phyloP scores from a whole-genome alignment of 2,113 vertebrate genomes.

The Microcebus tavaratra region DNA sequence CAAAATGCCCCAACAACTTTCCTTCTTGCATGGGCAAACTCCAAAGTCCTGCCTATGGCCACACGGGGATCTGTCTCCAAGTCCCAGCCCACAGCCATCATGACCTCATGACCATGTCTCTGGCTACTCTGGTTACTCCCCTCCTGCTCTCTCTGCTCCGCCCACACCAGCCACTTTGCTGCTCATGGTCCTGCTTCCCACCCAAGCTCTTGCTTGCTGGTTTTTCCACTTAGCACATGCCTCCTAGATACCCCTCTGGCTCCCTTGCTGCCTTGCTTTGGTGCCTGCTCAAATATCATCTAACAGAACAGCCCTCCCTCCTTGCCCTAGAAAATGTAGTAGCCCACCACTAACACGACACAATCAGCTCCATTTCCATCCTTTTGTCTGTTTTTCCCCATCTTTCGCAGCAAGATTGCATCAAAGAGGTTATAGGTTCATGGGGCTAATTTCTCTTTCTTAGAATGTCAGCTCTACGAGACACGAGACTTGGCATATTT shows the following conservation, averaged over 20 bases:
- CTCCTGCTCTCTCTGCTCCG: too few relatives aligned
- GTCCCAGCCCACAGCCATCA: rapidly evolving
- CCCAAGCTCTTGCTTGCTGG: too few relatives aligned
- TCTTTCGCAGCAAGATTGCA: not conserved
- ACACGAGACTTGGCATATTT: not conserved
- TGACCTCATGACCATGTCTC: not conserved
- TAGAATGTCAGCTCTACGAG: not conserved
- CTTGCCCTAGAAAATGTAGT: rapidly evolving
- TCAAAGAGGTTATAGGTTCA: rapidly evolving
- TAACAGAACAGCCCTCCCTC: too few relatives aligned
- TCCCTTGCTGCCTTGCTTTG: not conserved
- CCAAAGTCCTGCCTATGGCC: not conserved
- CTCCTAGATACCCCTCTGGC: rapidly evolving
- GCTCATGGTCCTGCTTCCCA: too few relatives aligned
- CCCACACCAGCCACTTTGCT: not conserved
- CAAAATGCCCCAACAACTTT: not conserved
- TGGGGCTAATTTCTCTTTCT: not conserved
- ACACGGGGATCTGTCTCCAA: rapidly evolving
- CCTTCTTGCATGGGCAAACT: not conserved
- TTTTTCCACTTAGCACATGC: too few relatives aligned
- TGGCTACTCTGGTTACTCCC: too few relatives aligned
- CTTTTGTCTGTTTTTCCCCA: rapidly evolving
- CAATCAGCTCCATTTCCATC: not conserved
- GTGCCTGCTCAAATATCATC: not conserved
- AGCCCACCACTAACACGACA: rapidly evolving